A percentile compares a stretch with the other conserved stretches of the same genome.
Evolutionary conservation across 2,113 vertebrate genomes (phyloP).

Genomic region (Zosterops pallidus): DNA sequence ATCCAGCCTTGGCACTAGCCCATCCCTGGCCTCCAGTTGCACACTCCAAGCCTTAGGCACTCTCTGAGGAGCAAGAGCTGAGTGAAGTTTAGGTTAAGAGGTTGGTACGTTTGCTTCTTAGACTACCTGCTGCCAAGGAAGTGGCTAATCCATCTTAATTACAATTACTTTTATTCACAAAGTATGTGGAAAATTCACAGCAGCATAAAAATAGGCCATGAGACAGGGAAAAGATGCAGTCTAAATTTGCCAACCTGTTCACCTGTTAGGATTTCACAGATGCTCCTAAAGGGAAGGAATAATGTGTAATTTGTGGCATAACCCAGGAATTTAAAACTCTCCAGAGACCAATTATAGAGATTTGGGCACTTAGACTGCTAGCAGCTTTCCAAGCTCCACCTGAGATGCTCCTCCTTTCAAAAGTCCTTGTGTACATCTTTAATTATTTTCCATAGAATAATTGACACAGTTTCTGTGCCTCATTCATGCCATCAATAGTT

Average conservation of each 20-base stretch:
- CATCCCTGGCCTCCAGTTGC: not conserved
- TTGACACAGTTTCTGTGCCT: not conserved
- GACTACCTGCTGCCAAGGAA: not conserved
- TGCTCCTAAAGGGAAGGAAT: not conserved
- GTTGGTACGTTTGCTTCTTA: not conserved
- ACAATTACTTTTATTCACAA: not conserved
- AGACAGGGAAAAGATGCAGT: not conserved
- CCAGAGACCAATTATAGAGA: not conserved
- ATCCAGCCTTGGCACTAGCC: not conserved
- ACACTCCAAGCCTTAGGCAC: not conserved
- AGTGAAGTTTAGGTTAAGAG: not conserved
- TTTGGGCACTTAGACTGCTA: not conserved
- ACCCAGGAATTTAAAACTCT: conserved; percentile 1
- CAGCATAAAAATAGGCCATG: not conserved
- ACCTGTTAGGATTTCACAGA: conserved; percentile 7
- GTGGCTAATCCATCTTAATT: conserved; percentile 18
- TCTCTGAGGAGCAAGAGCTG: not conserved
- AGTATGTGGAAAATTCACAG: not conserved
- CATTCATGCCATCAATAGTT: not conserved
- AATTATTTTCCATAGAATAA: not conserved
- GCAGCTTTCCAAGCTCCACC: not conserved
- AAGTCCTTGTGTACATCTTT: not conserved
- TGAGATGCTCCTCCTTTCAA: not conserved
- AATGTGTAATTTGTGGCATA: not conserved
- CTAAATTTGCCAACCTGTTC: not conserved